Evolutionary conservation across 1,140 invertebrate species (phyloP).

Genomic region (Drepana arcuata): DNA sequence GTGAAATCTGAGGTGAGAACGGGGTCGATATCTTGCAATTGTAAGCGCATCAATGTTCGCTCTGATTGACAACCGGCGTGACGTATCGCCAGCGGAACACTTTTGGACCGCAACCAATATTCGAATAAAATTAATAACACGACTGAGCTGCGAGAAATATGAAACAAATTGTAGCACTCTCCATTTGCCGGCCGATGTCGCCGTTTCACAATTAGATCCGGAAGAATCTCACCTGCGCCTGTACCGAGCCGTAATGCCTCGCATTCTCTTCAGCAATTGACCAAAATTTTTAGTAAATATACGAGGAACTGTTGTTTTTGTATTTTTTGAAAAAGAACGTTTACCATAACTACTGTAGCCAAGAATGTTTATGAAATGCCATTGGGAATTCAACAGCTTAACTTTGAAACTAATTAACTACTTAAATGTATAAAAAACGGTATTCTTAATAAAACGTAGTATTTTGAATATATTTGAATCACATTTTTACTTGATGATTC

Average conservation of each 20-base stretch:
- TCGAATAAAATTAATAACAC: constrained; percentile 36
- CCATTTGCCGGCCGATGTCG: constrained; percentile 21
- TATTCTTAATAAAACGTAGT: too few relatives aligned
- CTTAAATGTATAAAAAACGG: too few relatives aligned
- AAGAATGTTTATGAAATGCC: too few relatives aligned
- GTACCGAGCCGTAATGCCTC: constrained; percentile 29
- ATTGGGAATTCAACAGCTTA: too few relatives aligned
- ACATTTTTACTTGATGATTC: too few relatives aligned
- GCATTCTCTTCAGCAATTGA: constrained; percentile 11
- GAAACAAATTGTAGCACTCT: constrained; percentile 27
- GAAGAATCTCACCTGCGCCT: constrained; percentile 36
- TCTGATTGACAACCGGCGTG: constrained; percentile 58
- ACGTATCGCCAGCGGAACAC: constrained; percentile 39
- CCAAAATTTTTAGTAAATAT: constrained; percentile 10
- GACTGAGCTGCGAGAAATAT: constrained; percentile 22
- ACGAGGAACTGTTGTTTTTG: too few relatives aligned
- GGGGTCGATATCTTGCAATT: constrained; percentile 51
- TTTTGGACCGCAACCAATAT: constrained; percentile 40
- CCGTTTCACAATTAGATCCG: constrained; percentile 54
- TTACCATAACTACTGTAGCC: too few relatives aligned
- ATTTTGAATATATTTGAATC: too few relatives aligned
- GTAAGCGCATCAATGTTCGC: constrained; percentile 34
- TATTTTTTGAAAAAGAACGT: too few relatives aligned
- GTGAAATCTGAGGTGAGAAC: constrained; percentile 26
- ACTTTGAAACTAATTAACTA: too few relatives aligned